These are phyloP conservation scores for Aphidius colemani DNA, from an alignment of 2,888 invertebrate species.

Conservation along the genomic window DNA sequence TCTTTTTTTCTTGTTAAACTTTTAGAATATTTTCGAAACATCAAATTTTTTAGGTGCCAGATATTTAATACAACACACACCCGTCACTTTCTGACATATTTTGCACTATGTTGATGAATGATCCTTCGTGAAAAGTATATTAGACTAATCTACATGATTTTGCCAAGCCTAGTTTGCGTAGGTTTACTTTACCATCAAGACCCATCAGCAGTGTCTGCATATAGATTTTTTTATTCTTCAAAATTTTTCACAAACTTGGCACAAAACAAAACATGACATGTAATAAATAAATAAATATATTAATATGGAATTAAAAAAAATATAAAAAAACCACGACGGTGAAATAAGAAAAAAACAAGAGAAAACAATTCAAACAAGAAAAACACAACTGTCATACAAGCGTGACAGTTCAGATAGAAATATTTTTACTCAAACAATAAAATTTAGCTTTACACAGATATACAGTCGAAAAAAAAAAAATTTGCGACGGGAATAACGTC, in stretches of 20 bases:
- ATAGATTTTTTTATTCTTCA: constrained; percentile 3
- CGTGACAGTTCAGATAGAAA: constrained; percentile 25
- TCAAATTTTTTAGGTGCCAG: constrained; percentile 8
- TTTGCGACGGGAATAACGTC: too few species aligned
- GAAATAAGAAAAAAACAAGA: constrained; percentile 9
- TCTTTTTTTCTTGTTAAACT: too few species aligned
- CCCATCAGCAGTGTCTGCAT: neutral
- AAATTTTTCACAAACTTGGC: neutral
- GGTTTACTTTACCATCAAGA: constrained; percentile 1
- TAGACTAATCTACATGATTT: constrained; percentile 10
- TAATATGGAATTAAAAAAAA: neutral
- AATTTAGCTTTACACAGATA: constrained; percentile 14
- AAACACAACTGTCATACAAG: constrained; percentile 20
- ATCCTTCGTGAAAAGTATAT: neutral
- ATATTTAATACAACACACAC: constrained; percentile 6
- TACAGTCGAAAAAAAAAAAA: neutral
- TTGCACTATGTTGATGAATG: too few species aligned
- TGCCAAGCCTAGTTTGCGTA: constrained; percentile 12
- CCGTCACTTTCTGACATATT: too few species aligned
- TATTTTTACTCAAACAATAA: constrained; percentile 22
- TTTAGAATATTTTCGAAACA: neutral
- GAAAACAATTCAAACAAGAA: constrained; percentile 9
- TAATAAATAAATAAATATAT: neutral
- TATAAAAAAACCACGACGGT: neutral
- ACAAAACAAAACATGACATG: neutral